phyloP scores from a whole-genome alignment of 2,888 invertebrate species.

The Cryptocheilus praepositus region DNA sequence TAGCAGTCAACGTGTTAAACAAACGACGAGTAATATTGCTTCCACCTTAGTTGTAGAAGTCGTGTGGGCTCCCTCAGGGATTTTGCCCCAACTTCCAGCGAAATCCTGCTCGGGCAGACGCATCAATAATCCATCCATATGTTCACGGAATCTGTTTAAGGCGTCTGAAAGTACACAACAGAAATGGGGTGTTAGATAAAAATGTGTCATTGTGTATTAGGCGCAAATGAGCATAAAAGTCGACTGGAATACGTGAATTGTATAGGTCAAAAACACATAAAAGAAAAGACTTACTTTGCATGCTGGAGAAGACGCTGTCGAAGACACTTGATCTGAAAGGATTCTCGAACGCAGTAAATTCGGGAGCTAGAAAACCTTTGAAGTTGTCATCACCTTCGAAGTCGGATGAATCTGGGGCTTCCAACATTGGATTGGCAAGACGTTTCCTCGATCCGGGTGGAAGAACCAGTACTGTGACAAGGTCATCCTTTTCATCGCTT shows the following conservation, averaged over 20 bases:
- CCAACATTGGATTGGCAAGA: conserved; percentile 23
- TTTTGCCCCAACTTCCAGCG: conserved; percentile 50
- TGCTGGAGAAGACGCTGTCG: conserved; percentile 42
- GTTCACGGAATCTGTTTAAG: conserved; percentile 56
- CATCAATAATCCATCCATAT: conserved; percentile 52
- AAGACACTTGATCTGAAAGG: conserved; percentile 52
- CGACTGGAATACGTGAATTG: no score
- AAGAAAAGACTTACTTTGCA: conserved; percentile 19
- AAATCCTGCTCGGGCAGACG: conserved; percentile 39
- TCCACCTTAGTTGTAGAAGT: conserved; percentile 69
- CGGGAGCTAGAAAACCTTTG: conserved; percentile 28
- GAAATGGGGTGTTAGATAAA: no score
- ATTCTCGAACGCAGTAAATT: conserved; percentile 9
- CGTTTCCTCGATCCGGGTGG: conserved; percentile 40
- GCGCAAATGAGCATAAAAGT: no score
- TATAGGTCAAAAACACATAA: no score
- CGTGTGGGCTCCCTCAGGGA: conserved; percentile 68
- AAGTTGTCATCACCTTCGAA: conserved; percentile 16
- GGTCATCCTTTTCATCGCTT: conserved; percentile 35
- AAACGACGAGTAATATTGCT: no score
- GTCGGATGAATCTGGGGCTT: conserved; percentile 3
- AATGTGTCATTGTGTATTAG: no score
- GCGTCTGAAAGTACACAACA: conserved; percentile 53
- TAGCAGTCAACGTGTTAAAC: no score
- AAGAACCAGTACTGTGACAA: conserved; percentile 55